Percentiles rank a stretch among this genome's conserved stretches.
Conservation (phyloP, 2,797 vertebrate species). For the Chaetodon trifasciatus region DNA sequence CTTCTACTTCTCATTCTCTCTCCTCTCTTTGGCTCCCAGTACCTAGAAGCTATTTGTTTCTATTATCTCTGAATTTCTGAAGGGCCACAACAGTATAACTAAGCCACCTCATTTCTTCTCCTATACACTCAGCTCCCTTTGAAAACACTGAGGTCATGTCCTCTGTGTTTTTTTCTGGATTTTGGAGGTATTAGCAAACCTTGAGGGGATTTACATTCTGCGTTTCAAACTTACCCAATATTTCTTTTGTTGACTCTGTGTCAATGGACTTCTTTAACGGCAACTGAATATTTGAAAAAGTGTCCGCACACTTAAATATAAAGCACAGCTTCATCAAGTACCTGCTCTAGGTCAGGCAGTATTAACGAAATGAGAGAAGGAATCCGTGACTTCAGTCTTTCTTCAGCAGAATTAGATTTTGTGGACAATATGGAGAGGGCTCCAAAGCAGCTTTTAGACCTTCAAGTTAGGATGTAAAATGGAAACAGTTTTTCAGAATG, state of each 20-base stretch:
- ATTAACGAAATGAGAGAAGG: conserved; percentile 10
- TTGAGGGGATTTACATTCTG: background rate
- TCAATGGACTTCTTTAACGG: background rate
- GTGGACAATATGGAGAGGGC: background rate
- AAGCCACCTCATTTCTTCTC: background rate
- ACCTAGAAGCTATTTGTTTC: background rate
- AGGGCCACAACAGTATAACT: background rate
- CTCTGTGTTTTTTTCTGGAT: background rate
- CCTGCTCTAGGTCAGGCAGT: background rate
- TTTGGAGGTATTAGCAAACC: background rate
- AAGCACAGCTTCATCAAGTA: background rate
- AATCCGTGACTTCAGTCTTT: background rate
- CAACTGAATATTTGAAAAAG: background rate
- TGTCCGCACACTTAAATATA: background rate
- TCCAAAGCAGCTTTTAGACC: background rate
- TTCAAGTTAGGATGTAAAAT: conserved; percentile 32
- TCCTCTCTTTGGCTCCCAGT: background rate
- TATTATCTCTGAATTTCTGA: background rate
- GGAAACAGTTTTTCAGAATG: background rate
- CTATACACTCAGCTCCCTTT: background rate
- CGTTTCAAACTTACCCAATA: background rate
- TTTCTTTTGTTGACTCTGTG: background rate
- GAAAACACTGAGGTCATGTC: background rate
- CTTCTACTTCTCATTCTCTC: background rate
- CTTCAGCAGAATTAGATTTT: conserved; percentile 17